A percentile compares a stretch with the other conserved stretches of the same genome.
Evolutionary conservation across 2,797 vertebrate species (phyloP).

Genomic region (Tokudaia muenninki): DNA sequence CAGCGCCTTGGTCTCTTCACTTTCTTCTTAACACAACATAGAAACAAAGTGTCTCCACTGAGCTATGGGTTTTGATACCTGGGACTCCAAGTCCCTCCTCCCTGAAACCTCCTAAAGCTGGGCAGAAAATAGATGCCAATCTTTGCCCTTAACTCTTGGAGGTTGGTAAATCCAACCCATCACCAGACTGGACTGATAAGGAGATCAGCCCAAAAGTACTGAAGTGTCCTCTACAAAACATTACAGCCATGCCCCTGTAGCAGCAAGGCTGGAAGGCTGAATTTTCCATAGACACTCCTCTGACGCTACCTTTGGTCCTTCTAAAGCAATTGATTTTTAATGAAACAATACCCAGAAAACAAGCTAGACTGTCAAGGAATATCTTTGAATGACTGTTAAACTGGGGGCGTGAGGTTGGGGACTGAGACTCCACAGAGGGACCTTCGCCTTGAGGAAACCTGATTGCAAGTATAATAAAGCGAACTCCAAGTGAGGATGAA

Average conservation of each 20-base stretch:
- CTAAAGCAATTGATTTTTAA: background rate
- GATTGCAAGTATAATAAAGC: background rate
- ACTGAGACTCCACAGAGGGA: background rate
- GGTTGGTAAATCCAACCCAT: fast-evolving
- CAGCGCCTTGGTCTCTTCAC: background rate
- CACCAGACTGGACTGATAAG: background rate
- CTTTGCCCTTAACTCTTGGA: too few relatives aligned
- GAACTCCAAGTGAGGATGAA: background rate
- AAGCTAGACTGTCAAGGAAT: background rate
- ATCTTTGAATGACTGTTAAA: background rate
- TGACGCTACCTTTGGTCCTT: background rate
- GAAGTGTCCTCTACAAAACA: background rate
- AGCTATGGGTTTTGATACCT: background rate
- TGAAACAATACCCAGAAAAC: background rate
- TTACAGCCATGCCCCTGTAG: background rate
- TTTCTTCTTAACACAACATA: background rate
- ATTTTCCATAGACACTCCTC: background rate
- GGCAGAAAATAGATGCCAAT: background rate
- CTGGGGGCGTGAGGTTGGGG: background rate
- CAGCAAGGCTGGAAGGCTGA: fast-evolving
- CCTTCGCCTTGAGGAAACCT: too few relatives aligned
- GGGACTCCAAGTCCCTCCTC: background rate
- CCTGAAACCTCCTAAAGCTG: background rate
- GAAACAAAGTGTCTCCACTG: background rate
- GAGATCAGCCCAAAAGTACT: background rate